phyloP scores from a whole-genome alignment of 92 coral and sea anemone genomes.

The Epizoanthus ramosus region DNA sequence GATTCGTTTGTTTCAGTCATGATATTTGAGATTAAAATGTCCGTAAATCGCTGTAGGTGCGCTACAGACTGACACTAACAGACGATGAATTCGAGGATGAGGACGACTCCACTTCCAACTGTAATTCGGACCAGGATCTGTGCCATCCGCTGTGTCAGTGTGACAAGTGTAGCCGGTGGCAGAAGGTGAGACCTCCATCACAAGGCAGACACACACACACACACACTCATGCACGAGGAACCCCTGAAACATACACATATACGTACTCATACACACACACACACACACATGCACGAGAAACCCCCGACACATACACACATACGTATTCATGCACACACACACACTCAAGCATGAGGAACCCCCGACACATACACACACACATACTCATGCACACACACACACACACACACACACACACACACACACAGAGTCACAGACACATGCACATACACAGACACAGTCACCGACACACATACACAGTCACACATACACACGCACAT shows the following conservation, averaged over 20 bases:
- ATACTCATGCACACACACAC: neutral
- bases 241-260: too few species aligned
- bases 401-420: neutral
- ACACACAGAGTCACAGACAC: neutral
- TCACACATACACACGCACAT: neutral
- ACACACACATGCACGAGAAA: neutral
- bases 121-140: conserved; percentile 78
- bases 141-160: conserved; percentile 99
- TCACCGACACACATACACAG: neutral
- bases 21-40: too few species aligned
- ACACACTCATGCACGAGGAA: neutral
- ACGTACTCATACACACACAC: too few species aligned
- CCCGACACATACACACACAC: neutral
- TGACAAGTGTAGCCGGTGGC: conserved; percentile 94
- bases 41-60: conserved; percentile 64
- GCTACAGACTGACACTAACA: conserved; percentile 73
- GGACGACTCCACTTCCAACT: conserved; percentile 58
- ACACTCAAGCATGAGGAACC: neutral
- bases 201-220: neutral
- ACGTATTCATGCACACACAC: too few species aligned
- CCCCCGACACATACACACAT: neutral
- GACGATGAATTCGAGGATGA: conserved; percentile 93
- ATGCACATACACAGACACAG: neutral
- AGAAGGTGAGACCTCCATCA: conserved; percentile 64
- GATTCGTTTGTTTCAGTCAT: neutral